phyloP scores from a whole-genome alignment of 2,888 invertebrate species.

The Proisotoma minuta region DNA sequence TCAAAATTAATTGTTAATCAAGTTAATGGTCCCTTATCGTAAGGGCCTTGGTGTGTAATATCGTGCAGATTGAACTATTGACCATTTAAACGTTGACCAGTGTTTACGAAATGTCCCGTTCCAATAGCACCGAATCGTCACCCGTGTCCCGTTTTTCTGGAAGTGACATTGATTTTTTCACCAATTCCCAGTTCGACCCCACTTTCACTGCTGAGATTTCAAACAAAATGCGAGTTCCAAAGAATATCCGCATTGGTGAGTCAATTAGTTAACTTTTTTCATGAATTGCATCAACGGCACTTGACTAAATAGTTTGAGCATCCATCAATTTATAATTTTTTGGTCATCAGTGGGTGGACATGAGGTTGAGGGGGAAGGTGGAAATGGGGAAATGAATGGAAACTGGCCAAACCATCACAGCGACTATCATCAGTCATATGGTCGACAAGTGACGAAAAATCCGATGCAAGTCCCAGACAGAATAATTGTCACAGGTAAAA shows the following conservation, averaged over 20 bases:
- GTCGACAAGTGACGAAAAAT: constrained; percentile 61
- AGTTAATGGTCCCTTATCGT: no score
- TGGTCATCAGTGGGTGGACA: constrained; percentile 2
- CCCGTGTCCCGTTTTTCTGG: constrained; percentile 31
- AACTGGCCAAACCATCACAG: no score
- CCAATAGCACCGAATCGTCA: constrained; percentile 27
- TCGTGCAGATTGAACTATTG: no score
- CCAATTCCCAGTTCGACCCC: constrained; percentile 56
- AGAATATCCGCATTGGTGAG: constrained; percentile 67
- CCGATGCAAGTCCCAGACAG: constrained; percentile 92
- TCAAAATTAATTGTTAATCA: no score
- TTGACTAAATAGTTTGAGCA: background rate
- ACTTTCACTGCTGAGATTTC: constrained; percentile 72
- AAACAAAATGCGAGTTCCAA: constrained; percentile 75
- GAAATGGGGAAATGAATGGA: constrained; percentile 34
- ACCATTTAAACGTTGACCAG: no score
- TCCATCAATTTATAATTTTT: background rate
- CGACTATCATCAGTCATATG: constrained; percentile 65
- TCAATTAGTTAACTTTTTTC: background rate
- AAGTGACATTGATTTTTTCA: constrained; percentile 23
- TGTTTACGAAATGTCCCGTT: no score
- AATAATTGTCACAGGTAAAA: constrained; percentile 75
- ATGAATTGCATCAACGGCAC: background rate
- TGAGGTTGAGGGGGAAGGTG: constrained; percentile 32
- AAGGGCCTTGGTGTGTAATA: no score